These are phyloP conservation scores for Antechinus flavipes DNA, from an alignment of 2,113 vertebrate species.

Conservation along the genomic window DNA sequence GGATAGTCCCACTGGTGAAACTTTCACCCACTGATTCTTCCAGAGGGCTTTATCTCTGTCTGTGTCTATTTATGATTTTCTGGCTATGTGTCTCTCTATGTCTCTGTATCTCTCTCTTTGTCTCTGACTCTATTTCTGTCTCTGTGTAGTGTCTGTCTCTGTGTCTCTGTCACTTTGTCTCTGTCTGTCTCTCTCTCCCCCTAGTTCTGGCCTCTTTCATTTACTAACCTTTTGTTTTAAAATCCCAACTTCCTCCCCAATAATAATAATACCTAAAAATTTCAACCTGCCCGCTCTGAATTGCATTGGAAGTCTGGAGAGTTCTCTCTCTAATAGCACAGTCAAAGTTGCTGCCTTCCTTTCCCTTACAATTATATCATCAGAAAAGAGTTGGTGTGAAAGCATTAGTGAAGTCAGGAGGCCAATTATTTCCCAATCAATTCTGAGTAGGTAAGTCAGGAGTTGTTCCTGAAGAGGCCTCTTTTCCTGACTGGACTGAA, in stretches of 20 bases:
- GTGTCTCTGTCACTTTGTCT: neutral
- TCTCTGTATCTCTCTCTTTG: neutral
- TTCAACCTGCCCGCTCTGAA: fast-evolving
- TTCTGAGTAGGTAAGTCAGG: constrained; percentile 38
- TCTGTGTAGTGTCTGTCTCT: fast-evolving
- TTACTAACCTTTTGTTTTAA: fast-evolving
- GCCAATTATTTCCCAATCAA: constrained; percentile 44
- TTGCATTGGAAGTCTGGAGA: neutral
- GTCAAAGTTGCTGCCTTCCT: fast-evolving
- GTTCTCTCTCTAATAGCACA: fast-evolving
- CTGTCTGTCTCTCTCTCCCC: no score
- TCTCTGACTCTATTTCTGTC: no score
- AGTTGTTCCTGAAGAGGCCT: neutral
- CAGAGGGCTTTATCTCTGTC: neutral
- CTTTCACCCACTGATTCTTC: neutral
- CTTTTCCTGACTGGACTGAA: neutral
- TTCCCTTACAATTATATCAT: neutral
- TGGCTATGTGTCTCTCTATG: neutral
- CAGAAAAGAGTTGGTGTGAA: neutral
- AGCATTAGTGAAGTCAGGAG: constrained; percentile 40
- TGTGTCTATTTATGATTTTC: fast-evolving
- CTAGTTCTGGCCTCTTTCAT: neutral
- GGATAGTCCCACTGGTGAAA: neutral
- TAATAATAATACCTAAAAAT: neutral
- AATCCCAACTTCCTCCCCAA: neutral